Evolutionary conservation across 2,888 invertebrate genomes (phyloP), one percentile per base, ranked within the genome.

Genomic region (Myathropa florea): DNA sequence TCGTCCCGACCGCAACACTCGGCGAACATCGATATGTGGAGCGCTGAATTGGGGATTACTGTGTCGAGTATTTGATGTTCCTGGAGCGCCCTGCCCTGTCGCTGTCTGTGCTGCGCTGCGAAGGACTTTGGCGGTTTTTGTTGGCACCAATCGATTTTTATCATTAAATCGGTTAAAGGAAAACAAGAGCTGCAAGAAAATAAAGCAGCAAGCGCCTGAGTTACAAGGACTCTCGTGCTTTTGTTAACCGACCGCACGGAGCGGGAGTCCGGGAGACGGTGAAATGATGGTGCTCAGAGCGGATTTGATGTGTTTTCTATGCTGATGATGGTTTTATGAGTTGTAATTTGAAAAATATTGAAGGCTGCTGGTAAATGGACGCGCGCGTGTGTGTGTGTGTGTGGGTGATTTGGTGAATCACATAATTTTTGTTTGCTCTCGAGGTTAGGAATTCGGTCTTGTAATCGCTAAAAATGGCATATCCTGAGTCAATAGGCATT

Each of bases 231-330:
- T 70, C 26, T 53, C 10, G 18, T 21, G 26, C 21, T 46, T 65
- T 36, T 65, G 70, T 28, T 72, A n/a, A n/a, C n/a, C n/a, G n/a
- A n/a, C n/a, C n/a, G n/a, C n/a, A 4, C 46, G 39, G 1, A 0
- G 24, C 1, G 57, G 23, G 57, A 14, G 9, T 7, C 10, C 9
- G 12, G 33, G 33, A 33, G 33, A 33, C 57, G 24, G 2, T 73
- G 64, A 65, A 79, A 79, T 79, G 64, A 63, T 21, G 71, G 39
- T 36, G 53, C 72, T 80, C 79, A 59, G 30, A 71, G 79, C 71
- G 79, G 79, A 72, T 73, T 80, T 72, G 79, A 80, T 80, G 72
- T 67, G 67, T 80, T 80, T 80, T 71, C 79, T 73, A 73, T 80
- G 72, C 79, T 73, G 79, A 73, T 73, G 79, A 80, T 36, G 79